Percentiles rank a stretch among this genome's conserved stretches.
Evolutionary conservation across 2,888 invertebrate genomes (phyloP).

Genomic region (Ommatoiulus sabulosus): DNA sequence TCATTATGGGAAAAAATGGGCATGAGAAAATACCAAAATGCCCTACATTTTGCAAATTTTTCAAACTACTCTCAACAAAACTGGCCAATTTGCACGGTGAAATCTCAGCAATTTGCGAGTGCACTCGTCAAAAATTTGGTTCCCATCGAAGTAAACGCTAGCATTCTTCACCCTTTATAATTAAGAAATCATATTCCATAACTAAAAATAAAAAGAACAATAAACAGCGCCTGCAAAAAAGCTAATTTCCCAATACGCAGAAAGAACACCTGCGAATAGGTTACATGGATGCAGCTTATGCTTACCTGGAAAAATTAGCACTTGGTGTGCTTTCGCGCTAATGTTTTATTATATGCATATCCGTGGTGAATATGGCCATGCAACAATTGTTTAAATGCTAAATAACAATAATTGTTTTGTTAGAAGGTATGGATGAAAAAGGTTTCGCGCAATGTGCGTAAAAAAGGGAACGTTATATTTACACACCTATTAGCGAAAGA

Average conservation of each 20-base stretch:
- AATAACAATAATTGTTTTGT: constrained; percentile 43
- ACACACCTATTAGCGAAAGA: constrained; percentile 23
- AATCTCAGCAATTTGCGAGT: not conserved
- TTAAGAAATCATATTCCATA: constrained; percentile 38
- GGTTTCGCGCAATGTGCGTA: not conserved
- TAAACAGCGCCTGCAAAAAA: not conserved
- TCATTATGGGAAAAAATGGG: not conserved
- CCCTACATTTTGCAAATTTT: constrained; percentile 21
- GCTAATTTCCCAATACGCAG: not conserved
- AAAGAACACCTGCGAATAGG: constrained; percentile 14
- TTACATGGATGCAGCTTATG: not conserved
- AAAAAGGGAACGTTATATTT: constrained; percentile 40
- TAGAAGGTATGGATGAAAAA: not conserved
- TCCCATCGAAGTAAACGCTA: constrained; percentile 3
- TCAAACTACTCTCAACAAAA: constrained; percentile 11
- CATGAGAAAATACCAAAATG: constrained; percentile 17
- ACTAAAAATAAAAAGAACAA: constrained; percentile 40
- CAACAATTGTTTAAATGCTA: constrained; percentile 40
- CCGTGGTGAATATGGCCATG: constrained; percentile 26
- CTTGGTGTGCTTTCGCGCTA: not conserved
- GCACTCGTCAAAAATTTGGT: constrained; percentile 29
- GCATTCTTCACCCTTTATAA: constrained; percentile 13
- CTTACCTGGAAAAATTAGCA: not conserved
- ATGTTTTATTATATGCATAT: constrained; percentile 39
- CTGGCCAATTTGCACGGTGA: not conserved